Percentiles rank a stretch among this genome's conserved stretches.
phyloP scores from a whole-genome alignment of 1,140 invertebrate species.

The Pemphigus obesinymphae region DNA sequence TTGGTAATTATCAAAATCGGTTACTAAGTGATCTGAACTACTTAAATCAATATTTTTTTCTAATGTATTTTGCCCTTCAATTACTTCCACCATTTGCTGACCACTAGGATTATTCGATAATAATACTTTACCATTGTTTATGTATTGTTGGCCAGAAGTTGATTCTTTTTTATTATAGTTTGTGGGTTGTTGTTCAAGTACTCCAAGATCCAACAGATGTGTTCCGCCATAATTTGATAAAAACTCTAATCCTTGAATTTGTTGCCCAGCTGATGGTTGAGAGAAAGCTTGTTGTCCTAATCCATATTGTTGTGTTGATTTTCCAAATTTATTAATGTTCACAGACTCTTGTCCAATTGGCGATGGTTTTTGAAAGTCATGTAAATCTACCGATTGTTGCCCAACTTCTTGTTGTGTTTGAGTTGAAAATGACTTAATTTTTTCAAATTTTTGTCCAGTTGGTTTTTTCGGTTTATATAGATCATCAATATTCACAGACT shows the following conservation, averaged over 20 bases:
- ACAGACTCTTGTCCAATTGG: not conserved
- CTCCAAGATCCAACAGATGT: not conserved
- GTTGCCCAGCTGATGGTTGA: not conserved
- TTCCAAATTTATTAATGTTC: not conserved
- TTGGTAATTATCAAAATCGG: not conserved
- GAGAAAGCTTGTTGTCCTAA: not conserved
- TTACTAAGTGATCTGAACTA: not conserved
- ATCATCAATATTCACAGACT: not conserved
- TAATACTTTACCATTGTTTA: not conserved
- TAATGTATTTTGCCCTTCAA: not conserved
- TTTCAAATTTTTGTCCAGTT: not conserved
- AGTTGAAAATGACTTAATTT: not conserved
- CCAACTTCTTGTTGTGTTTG: not conserved
- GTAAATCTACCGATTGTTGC: not conserved
- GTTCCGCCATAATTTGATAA: not conserved
- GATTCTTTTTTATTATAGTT: too few species aligned
- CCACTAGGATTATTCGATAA: too few species aligned
- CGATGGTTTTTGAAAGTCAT: not conserved
- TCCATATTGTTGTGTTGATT: not conserved
- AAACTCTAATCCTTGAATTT: not conserved
- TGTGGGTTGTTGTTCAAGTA: not conserved
- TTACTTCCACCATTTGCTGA: not conserved
- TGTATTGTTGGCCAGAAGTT: not conserved
- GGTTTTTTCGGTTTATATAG: not conserved
- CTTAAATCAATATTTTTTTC: constrained; percentile 24